Conservation (phyloP, 1,140 invertebrate species). For the Leptonema lineaticorne region DNA sequence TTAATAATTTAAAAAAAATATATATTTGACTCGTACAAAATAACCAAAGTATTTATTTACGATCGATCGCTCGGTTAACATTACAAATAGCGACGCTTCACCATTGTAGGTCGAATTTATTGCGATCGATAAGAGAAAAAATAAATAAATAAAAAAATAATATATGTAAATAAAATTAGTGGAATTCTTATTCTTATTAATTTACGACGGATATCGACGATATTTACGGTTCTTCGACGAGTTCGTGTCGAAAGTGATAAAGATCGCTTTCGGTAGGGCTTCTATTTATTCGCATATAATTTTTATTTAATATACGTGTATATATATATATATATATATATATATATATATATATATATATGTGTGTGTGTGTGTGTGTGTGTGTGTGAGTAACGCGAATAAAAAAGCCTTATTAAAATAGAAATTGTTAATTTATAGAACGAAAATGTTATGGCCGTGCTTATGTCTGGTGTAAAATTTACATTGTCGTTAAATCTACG, state of each 20-base stretch:
- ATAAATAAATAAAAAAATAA: neutral
- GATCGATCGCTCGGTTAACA: neutral
- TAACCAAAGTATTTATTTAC: neutral
- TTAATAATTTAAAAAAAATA: neutral
- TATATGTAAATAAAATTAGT: neutral
- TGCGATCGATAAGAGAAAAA: neutral
- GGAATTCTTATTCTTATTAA: neutral
- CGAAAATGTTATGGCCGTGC: neutral
- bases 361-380: neutral
- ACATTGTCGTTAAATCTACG: constrained; percentile 11
- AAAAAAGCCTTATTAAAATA: constrained; percentile 8
- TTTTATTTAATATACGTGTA: neutral
- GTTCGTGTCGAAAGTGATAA: neutral
- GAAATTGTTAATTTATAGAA: constrained; percentile 1
- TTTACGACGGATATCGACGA: neutral
- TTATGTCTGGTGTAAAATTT: constrained; percentile 21
- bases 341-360: neutral
- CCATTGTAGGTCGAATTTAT: neutral
- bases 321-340: neutral
- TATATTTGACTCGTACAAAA: neutral
- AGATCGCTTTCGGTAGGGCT: too few species aligned
- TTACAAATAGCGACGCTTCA: neutral
- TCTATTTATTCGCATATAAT: too few species aligned
- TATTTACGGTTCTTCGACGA: neutral
- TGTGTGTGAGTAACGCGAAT: too few species aligned